These are phyloP conservation scores for Dermatemys mawii DNA, from an alignment of 2,113 vertebrate species.

Conservation along the genomic window DNA sequence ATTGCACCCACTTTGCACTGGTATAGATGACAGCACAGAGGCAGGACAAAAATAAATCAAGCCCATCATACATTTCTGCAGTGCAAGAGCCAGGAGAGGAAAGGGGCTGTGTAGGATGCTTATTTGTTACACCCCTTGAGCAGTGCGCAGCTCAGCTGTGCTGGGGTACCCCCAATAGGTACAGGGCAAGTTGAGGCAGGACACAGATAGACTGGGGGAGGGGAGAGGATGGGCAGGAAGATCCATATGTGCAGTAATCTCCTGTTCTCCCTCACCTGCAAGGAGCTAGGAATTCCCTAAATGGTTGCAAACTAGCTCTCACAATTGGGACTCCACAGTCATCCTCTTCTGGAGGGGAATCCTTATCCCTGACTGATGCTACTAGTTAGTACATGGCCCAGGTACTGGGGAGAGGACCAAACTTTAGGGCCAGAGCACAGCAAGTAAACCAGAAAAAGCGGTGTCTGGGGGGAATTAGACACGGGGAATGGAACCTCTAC, in stretches of 20 bases:
- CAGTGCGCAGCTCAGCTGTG: background rate
- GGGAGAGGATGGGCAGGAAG: background rate
- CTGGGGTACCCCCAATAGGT: too few species aligned
- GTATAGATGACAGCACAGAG: background rate
- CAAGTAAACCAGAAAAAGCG: background rate
- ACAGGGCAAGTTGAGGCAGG: background rate
- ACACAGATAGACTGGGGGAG: background rate
- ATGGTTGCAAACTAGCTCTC: background rate
- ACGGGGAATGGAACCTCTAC: background rate
- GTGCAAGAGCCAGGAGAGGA: background rate
- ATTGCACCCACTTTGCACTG: background rate
- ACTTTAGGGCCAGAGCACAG: background rate
- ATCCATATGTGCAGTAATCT: background rate
- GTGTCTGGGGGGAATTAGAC: background rate
- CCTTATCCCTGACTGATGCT: background rate
- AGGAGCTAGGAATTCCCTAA: background rate
- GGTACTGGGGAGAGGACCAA: background rate
- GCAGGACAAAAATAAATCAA: background rate
- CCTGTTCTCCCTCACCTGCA: background rate
- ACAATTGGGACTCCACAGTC: background rate
- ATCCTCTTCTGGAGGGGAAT: background rate
- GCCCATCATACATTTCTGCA: background rate
- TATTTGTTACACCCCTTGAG: background rate
- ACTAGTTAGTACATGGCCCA: background rate
- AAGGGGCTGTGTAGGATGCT: background rate